These are phyloP conservation scores for Corythaixoides concolor DNA, from an alignment of 2,113 vertebrate genomes.

Conservation along the genomic window DNA sequence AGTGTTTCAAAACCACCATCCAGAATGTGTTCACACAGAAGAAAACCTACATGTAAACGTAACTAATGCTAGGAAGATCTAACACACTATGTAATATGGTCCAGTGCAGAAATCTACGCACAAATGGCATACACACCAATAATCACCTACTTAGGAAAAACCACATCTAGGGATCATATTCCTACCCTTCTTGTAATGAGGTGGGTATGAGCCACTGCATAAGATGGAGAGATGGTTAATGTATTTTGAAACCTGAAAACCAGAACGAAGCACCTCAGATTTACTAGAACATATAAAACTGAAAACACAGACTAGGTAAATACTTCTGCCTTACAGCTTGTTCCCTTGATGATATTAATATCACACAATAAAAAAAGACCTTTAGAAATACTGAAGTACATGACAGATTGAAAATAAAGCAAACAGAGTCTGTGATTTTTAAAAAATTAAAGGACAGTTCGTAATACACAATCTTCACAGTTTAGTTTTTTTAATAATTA, in stretches of 20 bases:
- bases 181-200: conserved; percentile 42
- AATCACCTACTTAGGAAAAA: conserved; percentile 70
- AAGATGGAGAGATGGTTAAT: background rate
- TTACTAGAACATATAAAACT: conserved; percentile 20
- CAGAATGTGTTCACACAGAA: background rate
- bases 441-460: background rate
- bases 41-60: background rate
- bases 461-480: background rate
- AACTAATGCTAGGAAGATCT: background rate
- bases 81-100: background rate
- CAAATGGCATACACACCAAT: conserved; percentile 42
- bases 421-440: fast-evolving
- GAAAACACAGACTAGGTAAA: background rate
- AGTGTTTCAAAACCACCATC: background rate
- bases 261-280: conserved; percentile 1
- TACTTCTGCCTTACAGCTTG: background rate
- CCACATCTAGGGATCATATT: conserved; percentile 57
- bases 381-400: background rate
- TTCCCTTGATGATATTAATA: background rate
- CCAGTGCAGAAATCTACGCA: background rate
- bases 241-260: conserved; percentile 41
- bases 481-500: background rate
- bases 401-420: background rate
- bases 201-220: conserved; percentile 6
- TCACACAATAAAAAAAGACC: background rate